These are phyloP conservation scores for Sesamia inferens DNA, from an alignment of 2,888 invertebrate genomes.

Conservation along the genomic window DNA sequence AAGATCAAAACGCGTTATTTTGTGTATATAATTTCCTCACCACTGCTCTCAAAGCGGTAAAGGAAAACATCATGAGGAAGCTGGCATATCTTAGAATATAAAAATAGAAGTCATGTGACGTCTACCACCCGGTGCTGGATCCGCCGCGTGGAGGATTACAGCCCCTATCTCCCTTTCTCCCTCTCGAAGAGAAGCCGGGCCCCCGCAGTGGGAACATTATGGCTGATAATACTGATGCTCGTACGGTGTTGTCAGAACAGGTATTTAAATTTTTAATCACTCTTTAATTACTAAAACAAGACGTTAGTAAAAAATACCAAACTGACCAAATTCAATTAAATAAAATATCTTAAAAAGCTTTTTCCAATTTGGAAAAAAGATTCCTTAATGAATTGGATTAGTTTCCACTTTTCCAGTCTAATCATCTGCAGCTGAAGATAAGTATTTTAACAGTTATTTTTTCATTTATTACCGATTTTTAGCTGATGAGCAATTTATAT, in stretches of 20 bases:
- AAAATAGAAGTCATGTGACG: not conserved
- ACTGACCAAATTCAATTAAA: not conserved
- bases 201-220: too few relatives aligned
- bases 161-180: too few relatives aligned
- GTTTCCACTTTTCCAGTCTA: too few relatives aligned
- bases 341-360: not conserved
- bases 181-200: too few relatives aligned
- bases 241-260: not conserved
- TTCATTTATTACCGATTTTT: not conserved
- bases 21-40: not conserved
- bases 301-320: not conserved
- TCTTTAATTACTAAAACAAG: not conserved
- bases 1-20: not conserved
- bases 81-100: not conserved
- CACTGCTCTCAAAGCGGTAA: not conserved
- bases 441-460: not conserved
- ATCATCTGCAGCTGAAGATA: too few relatives aligned
- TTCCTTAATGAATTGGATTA: too few relatives aligned
- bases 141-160: too few relatives aligned
- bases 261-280: not conserved
- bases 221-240: not conserved
- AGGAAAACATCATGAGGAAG: too few relatives aligned
- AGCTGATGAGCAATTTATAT: not conserved
- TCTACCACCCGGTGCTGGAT: too few relatives aligned
- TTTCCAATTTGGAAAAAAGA: not conserved